Evolutionary conservation across 1,140 invertebrate genomes (phyloP).

Genomic region (Zaprionus africanus): DNA sequence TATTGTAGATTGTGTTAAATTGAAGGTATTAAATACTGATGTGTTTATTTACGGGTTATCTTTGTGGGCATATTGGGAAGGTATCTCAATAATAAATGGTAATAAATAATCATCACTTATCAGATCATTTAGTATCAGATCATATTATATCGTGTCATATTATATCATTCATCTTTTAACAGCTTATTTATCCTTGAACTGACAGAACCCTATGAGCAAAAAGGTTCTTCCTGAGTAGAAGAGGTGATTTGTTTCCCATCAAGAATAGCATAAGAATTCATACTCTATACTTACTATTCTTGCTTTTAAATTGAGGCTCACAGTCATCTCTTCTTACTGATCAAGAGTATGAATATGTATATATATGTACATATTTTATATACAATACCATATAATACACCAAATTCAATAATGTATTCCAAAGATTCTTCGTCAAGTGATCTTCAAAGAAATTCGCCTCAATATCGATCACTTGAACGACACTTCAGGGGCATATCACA

Average conservation of each 20-base stretch:
- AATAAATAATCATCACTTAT: neutral
- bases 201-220: no score
- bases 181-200: neutral
- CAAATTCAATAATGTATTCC: conserved; percentile 12
- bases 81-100: no score
- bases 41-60: no score
- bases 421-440: conserved; percentile 1
- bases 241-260: neutral
- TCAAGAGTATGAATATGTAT: neutral
- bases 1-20: no score
- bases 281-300: neutral
- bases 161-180: no score
- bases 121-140: no score
- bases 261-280: neutral
- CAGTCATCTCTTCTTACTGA: neutral
- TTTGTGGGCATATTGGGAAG: no score
- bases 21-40: no score
- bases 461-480: conserved; percentile 38
- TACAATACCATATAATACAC: no score
- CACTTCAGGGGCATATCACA: conserved; percentile 15
- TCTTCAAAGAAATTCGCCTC: conserved; percentile 23
- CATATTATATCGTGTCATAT: no score
- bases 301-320: neutral
- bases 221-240: neutral
- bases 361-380: neutral